Percentiles rank a stretch among this genome's conserved stretches.
phyloP scores from a whole-genome alignment of 2,888 invertebrate species.

The Crepidodera aurea region DNA sequence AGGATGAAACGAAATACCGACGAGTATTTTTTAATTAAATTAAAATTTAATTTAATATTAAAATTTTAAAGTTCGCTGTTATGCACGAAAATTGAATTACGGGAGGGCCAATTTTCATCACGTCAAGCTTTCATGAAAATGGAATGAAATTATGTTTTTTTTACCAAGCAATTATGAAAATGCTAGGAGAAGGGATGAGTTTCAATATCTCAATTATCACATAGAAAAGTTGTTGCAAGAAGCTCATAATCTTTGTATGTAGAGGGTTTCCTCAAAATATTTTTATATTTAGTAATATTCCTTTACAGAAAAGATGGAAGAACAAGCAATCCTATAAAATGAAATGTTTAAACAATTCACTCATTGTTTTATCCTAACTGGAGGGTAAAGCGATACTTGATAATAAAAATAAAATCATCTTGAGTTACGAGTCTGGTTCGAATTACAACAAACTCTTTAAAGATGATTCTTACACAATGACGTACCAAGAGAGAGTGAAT shows the following conservation, averaged over 20 bases:
- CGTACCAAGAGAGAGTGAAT: not conserved
- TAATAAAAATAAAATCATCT: conserved; percentile 12
- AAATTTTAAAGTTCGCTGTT: not conserved
- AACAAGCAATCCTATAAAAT: too few species aligned
- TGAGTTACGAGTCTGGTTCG: not conserved
- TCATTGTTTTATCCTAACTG: not conserved
- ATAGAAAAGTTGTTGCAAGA: too few species aligned
- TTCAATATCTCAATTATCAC: too few species aligned
- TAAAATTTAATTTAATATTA: not conserved
- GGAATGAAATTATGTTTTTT: not conserved
- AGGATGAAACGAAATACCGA: not conserved
- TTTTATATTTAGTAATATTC: too few species aligned
- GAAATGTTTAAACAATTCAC: too few species aligned
- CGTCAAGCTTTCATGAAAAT: not conserved
- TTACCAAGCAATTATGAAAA: too few species aligned
- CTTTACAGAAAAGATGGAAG: too few species aligned
- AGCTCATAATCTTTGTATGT: too few species aligned
- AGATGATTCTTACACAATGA: not conserved
- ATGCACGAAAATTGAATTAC: not conserved
- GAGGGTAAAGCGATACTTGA: conserved; percentile 4
- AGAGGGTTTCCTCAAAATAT: too few species aligned
- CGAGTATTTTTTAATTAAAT: not conserved
- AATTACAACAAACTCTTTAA: conserved; percentile 5
- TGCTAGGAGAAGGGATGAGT: too few species aligned
- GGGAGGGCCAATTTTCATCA: not conserved